A percentile compares a stretch with the other conserved stretches of the same genome.
These are phyloP conservation scores for Ligdia adustata DNA, from an alignment of 2,888 invertebrate species.

Conservation along the genomic window DNA sequence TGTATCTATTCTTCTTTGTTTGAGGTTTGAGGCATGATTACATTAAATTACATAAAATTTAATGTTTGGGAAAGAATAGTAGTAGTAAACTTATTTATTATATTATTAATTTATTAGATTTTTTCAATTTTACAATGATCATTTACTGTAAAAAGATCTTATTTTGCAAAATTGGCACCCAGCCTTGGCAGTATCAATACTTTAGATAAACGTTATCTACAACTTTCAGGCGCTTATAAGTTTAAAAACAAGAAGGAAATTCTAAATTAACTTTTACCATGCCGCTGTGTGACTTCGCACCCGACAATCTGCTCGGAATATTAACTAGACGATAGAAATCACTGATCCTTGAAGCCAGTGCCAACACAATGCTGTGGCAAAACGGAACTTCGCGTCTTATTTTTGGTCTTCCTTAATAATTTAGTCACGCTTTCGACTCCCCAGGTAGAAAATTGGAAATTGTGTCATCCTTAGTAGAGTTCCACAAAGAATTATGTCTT, in stretches of 20 bases:
- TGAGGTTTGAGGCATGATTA: too few species aligned
- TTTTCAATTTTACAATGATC: too few species aligned
- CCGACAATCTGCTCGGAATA: constrained; percentile 70
- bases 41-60: too few species aligned
- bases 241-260: constrained; percentile 63
- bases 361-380: constrained; percentile 72
- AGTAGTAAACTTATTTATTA: too few species aligned
- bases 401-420: constrained; percentile 74
- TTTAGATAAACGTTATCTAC: constrained; percentile 17
- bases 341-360: constrained; percentile 68
- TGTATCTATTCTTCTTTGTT: too few species aligned
- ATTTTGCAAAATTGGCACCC: too few species aligned
- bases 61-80: too few species aligned
- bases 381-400: constrained; percentile 75
- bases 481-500: constrained; percentile 65
- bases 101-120: too few species aligned
- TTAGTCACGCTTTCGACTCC: constrained; percentile 74
- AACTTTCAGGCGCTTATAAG: constrained; percentile 38
- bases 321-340: constrained; percentile 77
- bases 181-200: neutral
- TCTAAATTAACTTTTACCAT: constrained; percentile 72
- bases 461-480: constrained; percentile 69
- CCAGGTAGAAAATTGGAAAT: constrained; percentile 82
- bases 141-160: too few species aligned
- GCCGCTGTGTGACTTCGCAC: constrained; percentile 67